A percentile compares a stretch with the other conserved stretches of the same genome.
Evolutionary conservation across 1,140 invertebrate genomes (phyloP).

Genomic region (Drosophila parabipectinata): DNA sequence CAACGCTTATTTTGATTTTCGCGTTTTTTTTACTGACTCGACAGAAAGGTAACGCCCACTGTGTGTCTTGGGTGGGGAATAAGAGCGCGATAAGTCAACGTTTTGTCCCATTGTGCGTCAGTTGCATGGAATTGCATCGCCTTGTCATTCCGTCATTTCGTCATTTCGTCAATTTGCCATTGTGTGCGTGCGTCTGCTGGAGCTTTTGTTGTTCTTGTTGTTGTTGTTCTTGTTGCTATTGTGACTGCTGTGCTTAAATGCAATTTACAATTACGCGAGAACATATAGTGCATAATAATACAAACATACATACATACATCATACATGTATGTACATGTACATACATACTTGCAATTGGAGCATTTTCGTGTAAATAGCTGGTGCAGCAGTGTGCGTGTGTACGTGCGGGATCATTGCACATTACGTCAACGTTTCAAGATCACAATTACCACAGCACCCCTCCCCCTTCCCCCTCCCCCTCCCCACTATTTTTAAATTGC

Average conservation of each 20-base stretch:
- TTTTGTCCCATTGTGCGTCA: conserved; percentile 64
- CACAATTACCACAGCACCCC: conserved; percentile 49
- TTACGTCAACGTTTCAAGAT: conserved; percentile 81
- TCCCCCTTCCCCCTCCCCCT: conserved; percentile 2
- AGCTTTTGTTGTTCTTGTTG: conserved; percentile 15
- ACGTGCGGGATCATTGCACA: conserved; percentile 76
- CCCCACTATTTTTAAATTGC: conserved; percentile 40
- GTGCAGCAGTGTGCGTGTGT: conserved; percentile 40
- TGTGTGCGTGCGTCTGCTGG: conserved; percentile 37
- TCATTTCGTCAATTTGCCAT: conserved; percentile 10
- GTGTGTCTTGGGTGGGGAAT: background rate
- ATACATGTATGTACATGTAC: conserved; percentile 35
- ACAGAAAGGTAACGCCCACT: background rate
- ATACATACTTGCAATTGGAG: conserved; percentile 49
- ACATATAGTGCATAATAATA: conserved; percentile 41
- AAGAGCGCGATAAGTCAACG: conserved; percentile 21
- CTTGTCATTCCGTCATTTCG: conserved; percentile 32
- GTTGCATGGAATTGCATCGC: conserved; percentile 40
- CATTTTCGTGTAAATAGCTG: conserved; percentile 32
- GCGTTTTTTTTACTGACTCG: background rate
- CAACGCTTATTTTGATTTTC: background rate
- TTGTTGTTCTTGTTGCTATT: conserved; percentile 21
- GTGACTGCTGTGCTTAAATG: conserved; percentile 65
- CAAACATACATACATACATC: background rate
- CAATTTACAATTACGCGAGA: conserved; percentile 80